Conservation (phyloP, 1,140 invertebrate species). For the Campoletis sonorensis region DNA sequence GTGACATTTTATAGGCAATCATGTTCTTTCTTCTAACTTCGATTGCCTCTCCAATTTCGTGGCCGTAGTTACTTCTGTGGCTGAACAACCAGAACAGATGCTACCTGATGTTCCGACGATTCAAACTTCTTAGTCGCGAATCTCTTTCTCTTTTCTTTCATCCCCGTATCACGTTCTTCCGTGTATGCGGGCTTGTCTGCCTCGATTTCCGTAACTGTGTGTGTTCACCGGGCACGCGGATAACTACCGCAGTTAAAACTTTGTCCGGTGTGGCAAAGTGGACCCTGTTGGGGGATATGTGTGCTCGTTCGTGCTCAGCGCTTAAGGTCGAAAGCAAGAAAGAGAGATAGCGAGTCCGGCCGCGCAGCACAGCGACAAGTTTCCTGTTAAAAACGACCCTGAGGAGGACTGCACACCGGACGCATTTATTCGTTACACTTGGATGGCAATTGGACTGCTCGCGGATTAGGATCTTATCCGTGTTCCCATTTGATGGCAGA, state of each 20-base stretch:
- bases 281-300: constrained; percentile 6
- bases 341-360: background rate
- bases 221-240: background rate
- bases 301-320: constrained; percentile 3
- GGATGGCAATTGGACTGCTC: constrained; percentile 30
- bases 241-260: constrained; percentile 45
- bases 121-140: constrained; percentile 43
- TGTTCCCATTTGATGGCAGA: background rate
- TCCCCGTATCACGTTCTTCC: background rate
- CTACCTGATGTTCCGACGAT: constrained; percentile 39
- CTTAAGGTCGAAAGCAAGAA: background rate
- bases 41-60: background rate
- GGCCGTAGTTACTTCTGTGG: constrained; percentile 11
- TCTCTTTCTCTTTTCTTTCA: constrained; percentile 12
- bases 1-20: constrained; percentile 6
- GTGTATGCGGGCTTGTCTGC: background rate
- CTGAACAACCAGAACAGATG: constrained; percentile 40
- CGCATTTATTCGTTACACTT: constrained; percentile 39
- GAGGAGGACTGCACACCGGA: background rate
- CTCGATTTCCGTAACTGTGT: constrained; percentile 43
- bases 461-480: constrained; percentile 19
- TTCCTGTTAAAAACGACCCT: constrained; percentile 41
- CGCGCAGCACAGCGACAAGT: background rate
- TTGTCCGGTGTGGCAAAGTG: constrained; percentile 40
- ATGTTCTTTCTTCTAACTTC: background rate